A percentile compares a stretch with the other conserved stretches of the same genome.
Evolutionary conservation across 2,113 vertebrate species (phyloP).

Genomic region (Crotalus viridis): DNA sequence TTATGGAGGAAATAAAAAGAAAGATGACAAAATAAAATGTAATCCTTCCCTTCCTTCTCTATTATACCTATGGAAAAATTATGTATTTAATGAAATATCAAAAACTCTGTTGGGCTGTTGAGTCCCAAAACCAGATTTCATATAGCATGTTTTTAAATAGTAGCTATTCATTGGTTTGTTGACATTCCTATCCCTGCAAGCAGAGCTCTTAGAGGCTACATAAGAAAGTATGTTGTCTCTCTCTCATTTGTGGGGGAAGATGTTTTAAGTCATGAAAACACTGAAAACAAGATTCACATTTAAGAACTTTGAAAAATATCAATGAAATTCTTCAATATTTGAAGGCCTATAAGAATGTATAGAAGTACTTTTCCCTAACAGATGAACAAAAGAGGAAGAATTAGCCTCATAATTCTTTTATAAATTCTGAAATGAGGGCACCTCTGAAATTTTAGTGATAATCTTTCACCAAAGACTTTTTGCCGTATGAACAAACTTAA

Average conservation of each 20-base stretch:
- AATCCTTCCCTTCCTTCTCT: neutral
- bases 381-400: neutral
- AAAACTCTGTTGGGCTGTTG: neutral
- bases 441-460: neutral
- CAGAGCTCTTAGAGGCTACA: neutral
- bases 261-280: neutral
- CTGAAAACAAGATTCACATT: neutral
- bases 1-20: neutral
- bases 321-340: neutral
- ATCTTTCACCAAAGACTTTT: neutral
- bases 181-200: neutral
- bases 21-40: neutral
- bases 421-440: neutral
- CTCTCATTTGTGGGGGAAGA: neutral
- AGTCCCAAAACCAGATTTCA: neutral
- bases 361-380: neutral
- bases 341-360: neutral
- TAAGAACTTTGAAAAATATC: neutral
- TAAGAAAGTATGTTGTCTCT: neutral
- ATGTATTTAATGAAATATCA: neutral
- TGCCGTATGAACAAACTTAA: neutral
- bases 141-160: neutral
- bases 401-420: neutral
- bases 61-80: neutral
- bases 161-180: neutral